A percentile compares a stretch with the other conserved stretches of the same genome.
Conservation (phyloP, 2,113 vertebrate genomes). For the Pollimyrus isidori region DNA sequence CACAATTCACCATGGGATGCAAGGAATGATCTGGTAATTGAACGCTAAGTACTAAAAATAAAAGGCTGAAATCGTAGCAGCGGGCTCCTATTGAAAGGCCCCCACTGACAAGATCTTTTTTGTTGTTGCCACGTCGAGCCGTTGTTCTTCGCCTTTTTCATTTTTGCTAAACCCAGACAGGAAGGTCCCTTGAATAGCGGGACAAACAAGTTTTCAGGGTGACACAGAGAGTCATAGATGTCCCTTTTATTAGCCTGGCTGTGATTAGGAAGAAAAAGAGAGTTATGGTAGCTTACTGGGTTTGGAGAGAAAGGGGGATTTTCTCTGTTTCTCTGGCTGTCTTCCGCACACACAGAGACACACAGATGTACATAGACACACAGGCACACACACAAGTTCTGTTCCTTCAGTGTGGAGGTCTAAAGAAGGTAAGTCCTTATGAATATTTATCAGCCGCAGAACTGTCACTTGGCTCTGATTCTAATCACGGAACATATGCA, state of each 20-base stretch:
- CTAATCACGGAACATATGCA: slow-evolving; percentile 11
- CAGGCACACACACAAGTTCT: background rate
- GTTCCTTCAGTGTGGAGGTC: background rate
- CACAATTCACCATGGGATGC: background rate
- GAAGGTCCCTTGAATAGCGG: background rate
- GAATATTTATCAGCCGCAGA: slow-evolving; percentile 1
- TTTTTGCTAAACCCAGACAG: background rate
- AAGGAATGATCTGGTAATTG: background rate
- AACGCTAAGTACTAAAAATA: background rate
- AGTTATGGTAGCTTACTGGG: background rate
- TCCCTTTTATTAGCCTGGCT: background rate
- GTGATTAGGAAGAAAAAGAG: background rate
- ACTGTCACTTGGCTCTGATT: slow-evolving; percentile 12
- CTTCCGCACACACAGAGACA: background rate
- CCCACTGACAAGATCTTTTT: background rate
- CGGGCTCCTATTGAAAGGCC: background rate
- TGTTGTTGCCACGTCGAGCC: background rate
- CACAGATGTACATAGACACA: background rate
- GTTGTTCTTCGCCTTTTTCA: background rate
- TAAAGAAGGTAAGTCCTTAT: slow-evolving; percentile 10
- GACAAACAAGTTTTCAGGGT: background rate
- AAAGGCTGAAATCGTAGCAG: background rate
- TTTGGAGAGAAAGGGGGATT: background rate
- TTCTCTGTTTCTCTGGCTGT: background rate
- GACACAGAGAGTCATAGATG: background rate